Percentiles rank a stretch among this genome's conserved stretches.
These are phyloP conservation scores for Hippotragus niger DNA, from an alignment of 2,113 vertebrate species.

Conservation along the genomic window DNA sequence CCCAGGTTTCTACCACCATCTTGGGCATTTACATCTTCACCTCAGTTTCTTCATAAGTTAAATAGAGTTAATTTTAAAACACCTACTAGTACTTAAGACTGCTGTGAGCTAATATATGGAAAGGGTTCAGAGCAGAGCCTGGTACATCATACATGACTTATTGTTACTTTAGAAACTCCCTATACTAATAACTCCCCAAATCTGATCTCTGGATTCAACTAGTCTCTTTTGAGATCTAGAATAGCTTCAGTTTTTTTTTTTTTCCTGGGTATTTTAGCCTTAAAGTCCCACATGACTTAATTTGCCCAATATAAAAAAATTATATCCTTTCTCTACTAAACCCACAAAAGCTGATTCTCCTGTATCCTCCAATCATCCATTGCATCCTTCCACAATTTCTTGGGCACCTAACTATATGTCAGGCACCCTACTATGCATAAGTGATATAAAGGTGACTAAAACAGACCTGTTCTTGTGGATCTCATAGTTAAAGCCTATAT, in stretches of 20 bases:
- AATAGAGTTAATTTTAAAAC: background rate
- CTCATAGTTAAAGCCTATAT: background rate
- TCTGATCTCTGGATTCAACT: background rate
- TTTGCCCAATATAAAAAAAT: background rate
- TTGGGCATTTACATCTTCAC: background rate
- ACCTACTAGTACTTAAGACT: background rate
- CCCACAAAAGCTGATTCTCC: background rate
- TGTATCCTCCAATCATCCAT: background rate
- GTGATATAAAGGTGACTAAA: background rate
- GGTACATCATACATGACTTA: background rate
- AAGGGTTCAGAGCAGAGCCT: background rate
- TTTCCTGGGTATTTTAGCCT: background rate
- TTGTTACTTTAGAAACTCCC: background rate
- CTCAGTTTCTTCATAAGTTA: background rate
- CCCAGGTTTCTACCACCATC: background rate
- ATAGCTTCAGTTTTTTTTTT: background rate
- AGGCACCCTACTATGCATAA: background rate
- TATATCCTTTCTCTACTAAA: background rate
- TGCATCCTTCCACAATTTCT: background rate
- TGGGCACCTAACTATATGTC: background rate
- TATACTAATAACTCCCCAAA: background rate
- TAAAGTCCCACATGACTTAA: background rate
- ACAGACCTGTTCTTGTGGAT: background rate
- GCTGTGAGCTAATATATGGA: background rate
- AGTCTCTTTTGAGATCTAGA: background rate